Base-by-base conservation (phyloP, 2,113 vertebrate species). In the Picathartes gymnocephalus region DNA sequence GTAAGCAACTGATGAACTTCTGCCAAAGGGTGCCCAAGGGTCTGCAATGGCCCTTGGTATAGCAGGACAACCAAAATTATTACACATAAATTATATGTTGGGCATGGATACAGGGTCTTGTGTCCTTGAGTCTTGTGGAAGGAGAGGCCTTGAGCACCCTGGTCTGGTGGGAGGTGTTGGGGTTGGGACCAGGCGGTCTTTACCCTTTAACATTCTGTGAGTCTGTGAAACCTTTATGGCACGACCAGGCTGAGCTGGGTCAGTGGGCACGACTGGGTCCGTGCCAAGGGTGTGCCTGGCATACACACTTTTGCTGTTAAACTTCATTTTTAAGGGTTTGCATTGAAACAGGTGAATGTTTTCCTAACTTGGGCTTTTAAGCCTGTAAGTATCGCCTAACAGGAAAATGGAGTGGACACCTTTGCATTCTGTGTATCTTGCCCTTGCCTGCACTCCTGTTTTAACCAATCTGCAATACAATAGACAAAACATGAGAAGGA, bases 401-500 rank as follows among this genome's bases (percentile, higher is more conserved):
- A 70, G 39, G 48, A 86, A 78, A 73, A 40, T 35, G 22, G 70
- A 84, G 47, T 1, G 1, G 35, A 30, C 42, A 13, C 11, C 0
- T 58, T 77, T 83, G 25, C 61, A 22, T 77, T 61, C 72, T 39
- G 3, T 0, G 6, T 15, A 14, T 48, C 71, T 61, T 65, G 48
- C 30, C 4, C 27, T 47, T 1, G 2, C 44, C 40, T 47, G 33
- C 40, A 33, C 68, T 91, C 71, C 78, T n/a, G 16, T 27, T 95
- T 76, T 68, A 90, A 79, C 60, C 33, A 37, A 68, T 25, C 80
- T 68, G 72, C 70, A 53, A 27, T 14, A 56, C 16, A 84, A 82
- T 44, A 97, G 97, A 94, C 96, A 97, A 94, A 97, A 96, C 88
- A 97, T 30, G 28, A 90, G 72, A 73, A 77, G 37, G 16, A 72